A percentile compares a stretch with the other conserved stretches of the same genome.
Evolutionary conservation across 1,140 invertebrate genomes (phyloP).

Genomic region (Aphelenchoides besseyi): DNA sequence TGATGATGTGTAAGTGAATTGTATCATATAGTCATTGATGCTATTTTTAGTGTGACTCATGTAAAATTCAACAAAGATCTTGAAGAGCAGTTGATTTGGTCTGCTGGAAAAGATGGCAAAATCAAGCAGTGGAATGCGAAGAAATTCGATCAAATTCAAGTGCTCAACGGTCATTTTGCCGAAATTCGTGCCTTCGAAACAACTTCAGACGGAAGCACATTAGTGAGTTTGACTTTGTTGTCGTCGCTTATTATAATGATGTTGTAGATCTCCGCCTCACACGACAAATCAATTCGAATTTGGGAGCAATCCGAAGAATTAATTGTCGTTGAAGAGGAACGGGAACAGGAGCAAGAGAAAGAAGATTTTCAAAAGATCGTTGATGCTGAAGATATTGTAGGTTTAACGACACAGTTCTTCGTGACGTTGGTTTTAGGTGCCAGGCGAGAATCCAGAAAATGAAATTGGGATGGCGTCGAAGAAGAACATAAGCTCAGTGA

Average conservation of each 20-base stretch:
- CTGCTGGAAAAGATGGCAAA: constrained; percentile 84
- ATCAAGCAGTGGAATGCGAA: constrained; percentile 87
- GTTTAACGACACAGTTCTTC: constrained; percentile 72
- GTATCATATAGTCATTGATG: constrained; percentile 12
- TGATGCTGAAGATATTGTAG: constrained; percentile 70
- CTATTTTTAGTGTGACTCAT: constrained; percentile 73
- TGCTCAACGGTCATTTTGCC: constrained; percentile 70
- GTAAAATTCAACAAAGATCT: constrained; percentile 76
- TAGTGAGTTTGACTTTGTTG: constrained; percentile 31
- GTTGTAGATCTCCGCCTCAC: constrained; percentile 78
- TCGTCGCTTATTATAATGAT: constrained; percentile 63
- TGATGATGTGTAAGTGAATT: constrained; percentile 72
- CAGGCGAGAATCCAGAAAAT: constrained; percentile 64
- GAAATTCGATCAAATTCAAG: constrained; percentile 70
- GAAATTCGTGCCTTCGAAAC: constrained; percentile 50
- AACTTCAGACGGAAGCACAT: constrained; percentile 34
- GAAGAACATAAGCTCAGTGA: constrained; percentile 72
- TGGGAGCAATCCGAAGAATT: constrained; percentile 83
- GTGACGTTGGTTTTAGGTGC: constrained; percentile 58
- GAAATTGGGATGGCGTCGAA: constrained; percentile 78
- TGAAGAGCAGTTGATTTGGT: constrained; percentile 86
- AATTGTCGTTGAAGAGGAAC: constrained; percentile 83
- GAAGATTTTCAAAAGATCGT: constrained; percentile 55
- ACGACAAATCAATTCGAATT: constrained; percentile 81
- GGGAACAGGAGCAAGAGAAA: constrained; percentile 69